Evolutionary conservation across 2,888 invertebrate genomes (phyloP), one percentile per base, ranked within the genome.

Genomic region (Lasius platythorax): DNA sequence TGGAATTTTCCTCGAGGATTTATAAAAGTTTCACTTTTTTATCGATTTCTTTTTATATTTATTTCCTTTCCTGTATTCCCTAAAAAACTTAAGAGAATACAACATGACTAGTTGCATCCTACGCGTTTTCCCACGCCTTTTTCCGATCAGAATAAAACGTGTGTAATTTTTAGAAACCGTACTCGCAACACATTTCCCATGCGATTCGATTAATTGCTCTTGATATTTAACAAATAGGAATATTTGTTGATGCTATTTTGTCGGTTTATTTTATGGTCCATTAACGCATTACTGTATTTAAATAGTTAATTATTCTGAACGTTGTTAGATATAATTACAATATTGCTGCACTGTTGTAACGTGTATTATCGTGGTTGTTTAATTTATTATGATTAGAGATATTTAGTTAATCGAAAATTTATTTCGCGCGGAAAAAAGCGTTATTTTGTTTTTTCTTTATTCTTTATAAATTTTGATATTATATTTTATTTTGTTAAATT

Each of bases 271-370:
- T 67, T 68, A 23, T n/a, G 56, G 9, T 30, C 12, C 43, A 68
- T 68, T 56, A 43, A 78, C 30, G 40, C 43, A 67, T 68, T 68
- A 68, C n/a, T 43, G 30, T 9, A 43, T 43, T 78, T 58, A 78
- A 78, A 78, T 56, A 53, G 15, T 67, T 78, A 78, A 78, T 67
- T 68, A 68, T 2, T 56, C 9, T 11, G 37, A 28, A 43, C 12
- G 11, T 58, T 58, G 43, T 23, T 18, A 50, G 28, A 3, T 43
- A 30, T 58, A 78, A 67, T 78, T 43, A 67, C 30, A 67, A 68
- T 43, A 58, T 58, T 56, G 9, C n/a, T 2, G n/a, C n/a, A n/a
- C 5, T 5, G 50, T 64, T n/a, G 56, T 66, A 15, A 56, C 9
- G 4, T n/a, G 18, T 30, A 30, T 43, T 28, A 43, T 40, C 40